These are phyloP conservation scores for Cossypha niveicapilla DNA, from an alignment of 2,797 vertebrate genomes.

Conservation along the genomic window DNA sequence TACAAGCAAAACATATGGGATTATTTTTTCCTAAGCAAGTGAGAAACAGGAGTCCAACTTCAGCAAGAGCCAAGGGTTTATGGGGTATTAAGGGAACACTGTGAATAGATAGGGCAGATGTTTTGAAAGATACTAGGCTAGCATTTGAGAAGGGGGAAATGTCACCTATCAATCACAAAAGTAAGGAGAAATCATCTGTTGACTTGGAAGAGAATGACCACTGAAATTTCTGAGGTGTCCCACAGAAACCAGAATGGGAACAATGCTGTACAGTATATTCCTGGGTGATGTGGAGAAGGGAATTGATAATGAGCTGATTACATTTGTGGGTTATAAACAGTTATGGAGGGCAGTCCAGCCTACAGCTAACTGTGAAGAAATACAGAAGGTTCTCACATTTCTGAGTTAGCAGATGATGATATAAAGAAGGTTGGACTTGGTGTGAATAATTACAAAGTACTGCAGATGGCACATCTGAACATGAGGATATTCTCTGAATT, in stretches of 20 bases:
- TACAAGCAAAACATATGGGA: neutral
- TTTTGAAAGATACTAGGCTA: neutral
- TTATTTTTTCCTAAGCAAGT: neutral
- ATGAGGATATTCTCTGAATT: neutral
- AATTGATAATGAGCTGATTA: neutral
- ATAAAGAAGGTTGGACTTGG: neutral
- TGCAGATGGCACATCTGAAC: slow-evolving; percentile 21
- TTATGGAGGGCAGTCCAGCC: neutral
- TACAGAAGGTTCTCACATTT: slow-evolving; percentile 1
- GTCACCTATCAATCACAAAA: neutral
- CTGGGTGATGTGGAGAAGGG: neutral
- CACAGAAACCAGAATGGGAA: neutral
- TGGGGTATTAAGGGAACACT: accelerated
- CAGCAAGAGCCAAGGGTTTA: neutral
- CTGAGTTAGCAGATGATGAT: neutral
- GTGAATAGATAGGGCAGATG: neutral
- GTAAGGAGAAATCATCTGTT: neutral
- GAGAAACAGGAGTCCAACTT: neutral
- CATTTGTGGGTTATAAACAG: neutral
- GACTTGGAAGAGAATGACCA: neutral
- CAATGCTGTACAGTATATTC: neutral
- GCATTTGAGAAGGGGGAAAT: neutral
- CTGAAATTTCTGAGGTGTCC: neutral
- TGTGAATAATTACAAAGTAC: slow-evolving; percentile 4
- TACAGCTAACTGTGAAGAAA: neutral